These are phyloP conservation scores for Scrobipalpa atriplicella DNA, from an alignment of 2,888 invertebrate genomes.

Conservation along the genomic window DNA sequence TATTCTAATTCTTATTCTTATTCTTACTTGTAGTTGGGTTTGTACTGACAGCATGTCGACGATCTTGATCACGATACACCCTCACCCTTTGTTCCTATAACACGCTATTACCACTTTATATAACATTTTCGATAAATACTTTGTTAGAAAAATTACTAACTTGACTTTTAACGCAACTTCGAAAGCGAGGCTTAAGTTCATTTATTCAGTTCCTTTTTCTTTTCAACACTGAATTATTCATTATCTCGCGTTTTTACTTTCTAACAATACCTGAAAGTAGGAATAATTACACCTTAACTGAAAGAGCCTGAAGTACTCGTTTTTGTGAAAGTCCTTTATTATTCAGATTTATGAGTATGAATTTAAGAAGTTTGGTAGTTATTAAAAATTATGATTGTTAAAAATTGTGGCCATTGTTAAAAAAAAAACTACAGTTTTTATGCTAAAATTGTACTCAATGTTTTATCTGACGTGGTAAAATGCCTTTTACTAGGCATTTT, in stretches of 20 bases:
- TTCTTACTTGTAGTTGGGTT: no score
- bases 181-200: background rate
- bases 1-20: no score
- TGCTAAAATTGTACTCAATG: no score
- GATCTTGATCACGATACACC: no score
- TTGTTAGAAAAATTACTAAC: no score
- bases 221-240: slow-evolving; percentile 19
- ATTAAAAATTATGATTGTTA: slow-evolving; percentile 5
- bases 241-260: background rate
- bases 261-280: background rate
- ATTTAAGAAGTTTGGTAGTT: background rate
- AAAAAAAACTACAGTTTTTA: no score
- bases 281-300: slow-evolving; percentile 16
- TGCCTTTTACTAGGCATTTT: no score
- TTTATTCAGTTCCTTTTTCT: slow-evolving; percentile 3
- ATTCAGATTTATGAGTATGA: slow-evolving; percentile 6
- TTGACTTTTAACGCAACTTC: background rate
- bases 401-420: background rate
- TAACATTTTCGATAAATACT: no score
- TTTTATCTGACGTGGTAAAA: no score
- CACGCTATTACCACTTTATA: no score
- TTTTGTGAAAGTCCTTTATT: background rate
- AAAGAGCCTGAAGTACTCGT: background rate
- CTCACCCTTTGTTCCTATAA: no score
- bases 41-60: no score